A percentile compares a stretch with the other conserved stretches of the same genome.
Evolutionary conservation across 1,140 invertebrate genomes (phyloP).

Genomic region (Danaus melanippus): DNA sequence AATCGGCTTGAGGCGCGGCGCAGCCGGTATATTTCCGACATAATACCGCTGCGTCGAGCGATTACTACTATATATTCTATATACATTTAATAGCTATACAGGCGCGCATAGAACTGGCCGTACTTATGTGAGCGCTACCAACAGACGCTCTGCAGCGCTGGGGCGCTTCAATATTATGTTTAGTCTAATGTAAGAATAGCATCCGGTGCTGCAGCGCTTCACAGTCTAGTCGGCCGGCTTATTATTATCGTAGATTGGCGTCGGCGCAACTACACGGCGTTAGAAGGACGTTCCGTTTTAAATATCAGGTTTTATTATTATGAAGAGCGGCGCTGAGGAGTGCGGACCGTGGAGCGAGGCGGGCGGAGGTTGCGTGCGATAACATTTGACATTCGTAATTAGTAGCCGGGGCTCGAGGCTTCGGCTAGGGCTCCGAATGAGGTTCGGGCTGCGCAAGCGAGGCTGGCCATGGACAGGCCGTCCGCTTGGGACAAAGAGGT

Average conservation of each 20-base stretch:
- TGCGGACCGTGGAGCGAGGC: constrained; percentile 52
- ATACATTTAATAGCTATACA: constrained; percentile 73
- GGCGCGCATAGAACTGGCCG: constrained; percentile 72
- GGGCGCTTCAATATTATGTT: constrained; percentile 36
- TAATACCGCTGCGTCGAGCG: constrained; percentile 73
- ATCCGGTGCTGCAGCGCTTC: constrained; percentile 48
- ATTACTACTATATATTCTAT: constrained; percentile 73
- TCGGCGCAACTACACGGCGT: constrained; percentile 72
- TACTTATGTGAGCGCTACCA: constrained; percentile 70
- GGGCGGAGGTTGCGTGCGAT: constrained; percentile 64
- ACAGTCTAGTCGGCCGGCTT: constrained; percentile 55
- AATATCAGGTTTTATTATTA: constrained; percentile 73
- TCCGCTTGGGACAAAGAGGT: constrained; percentile 63
- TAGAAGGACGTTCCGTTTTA: constrained; percentile 73
- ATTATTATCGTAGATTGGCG: constrained; percentile 73
- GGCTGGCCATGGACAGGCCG: constrained; percentile 57
- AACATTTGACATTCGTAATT: constrained; percentile 71
- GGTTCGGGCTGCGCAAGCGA: constrained; percentile 41
- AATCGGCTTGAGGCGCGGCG: constrained; percentile 62
- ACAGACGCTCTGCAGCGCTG: constrained; percentile 37
- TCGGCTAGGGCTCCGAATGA: constrained; percentile 45
- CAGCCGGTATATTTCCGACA: constrained; percentile 71
- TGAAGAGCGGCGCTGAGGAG: constrained; percentile 69
- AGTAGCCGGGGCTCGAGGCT: constrained; percentile 47
- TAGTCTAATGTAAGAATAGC: constrained; percentile 30